Evolutionary conservation across 2,797 vertebrate genomes (phyloP).

Genomic region (Premnoplex brunnescens): DNA sequence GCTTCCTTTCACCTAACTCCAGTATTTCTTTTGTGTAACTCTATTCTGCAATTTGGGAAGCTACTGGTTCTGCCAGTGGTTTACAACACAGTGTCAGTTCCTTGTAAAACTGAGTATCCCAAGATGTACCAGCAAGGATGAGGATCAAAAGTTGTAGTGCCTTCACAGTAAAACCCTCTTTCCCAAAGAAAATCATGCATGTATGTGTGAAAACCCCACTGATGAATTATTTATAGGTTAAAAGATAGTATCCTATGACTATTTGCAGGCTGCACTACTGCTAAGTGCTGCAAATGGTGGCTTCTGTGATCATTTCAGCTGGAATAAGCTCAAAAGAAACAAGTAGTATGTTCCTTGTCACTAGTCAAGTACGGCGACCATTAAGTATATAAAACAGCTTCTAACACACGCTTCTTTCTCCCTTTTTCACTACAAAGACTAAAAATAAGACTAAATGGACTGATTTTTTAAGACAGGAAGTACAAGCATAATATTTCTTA

Average conservation of each 20-base stretch:
- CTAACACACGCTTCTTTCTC: neutral
- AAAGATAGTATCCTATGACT: neutral
- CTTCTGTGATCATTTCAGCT: neutral
- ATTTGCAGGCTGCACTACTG: neutral
- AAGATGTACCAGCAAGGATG: neutral
- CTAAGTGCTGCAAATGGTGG: neutral
- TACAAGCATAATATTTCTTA: neutral
- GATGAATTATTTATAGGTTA: neutral
- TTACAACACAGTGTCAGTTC: neutral
- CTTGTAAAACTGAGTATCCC: neutral
- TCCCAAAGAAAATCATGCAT: neutral
- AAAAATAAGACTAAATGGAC: constrained; percentile 26
- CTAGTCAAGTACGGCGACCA: neutral
- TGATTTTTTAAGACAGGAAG: neutral
- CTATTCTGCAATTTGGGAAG: neutral
- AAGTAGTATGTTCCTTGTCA: neutral
- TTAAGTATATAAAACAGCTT: neutral
- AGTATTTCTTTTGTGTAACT: neutral
- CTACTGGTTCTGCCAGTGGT: neutral
- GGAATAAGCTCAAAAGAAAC: constrained; percentile 30
- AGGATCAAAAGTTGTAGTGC: neutral
- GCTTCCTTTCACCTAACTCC: neutral
- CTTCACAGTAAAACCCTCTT: neutral
- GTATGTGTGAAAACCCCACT: neutral
- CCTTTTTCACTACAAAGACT: neutral